phyloP scores from a whole-genome alignment of 2,113 vertebrate genomes.

The Girardinichthys multiradiatus region DNA sequence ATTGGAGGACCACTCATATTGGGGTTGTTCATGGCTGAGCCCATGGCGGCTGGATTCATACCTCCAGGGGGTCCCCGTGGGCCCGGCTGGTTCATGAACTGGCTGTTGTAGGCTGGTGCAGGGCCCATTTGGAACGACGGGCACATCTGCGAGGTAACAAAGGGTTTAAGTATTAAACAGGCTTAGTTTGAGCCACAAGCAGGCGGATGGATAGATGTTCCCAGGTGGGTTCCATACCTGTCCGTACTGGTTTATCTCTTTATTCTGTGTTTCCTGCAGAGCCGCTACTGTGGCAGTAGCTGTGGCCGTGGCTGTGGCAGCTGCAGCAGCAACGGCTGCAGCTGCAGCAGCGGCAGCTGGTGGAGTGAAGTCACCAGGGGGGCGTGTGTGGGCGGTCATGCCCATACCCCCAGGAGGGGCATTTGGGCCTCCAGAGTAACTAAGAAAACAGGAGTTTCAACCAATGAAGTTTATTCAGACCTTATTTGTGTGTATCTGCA shows the following conservation, averaged over 20 bases:
- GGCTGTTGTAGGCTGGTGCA: constrained; percentile 95
- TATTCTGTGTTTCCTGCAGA: constrained; percentile 97
- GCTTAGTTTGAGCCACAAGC: neutral
- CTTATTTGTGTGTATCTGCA: too few species aligned
- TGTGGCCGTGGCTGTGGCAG: constrained; percentile 93
- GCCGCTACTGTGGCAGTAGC: constrained; percentile 97
- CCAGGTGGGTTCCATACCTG: constrained; percentile 81
- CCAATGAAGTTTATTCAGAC: neutral
- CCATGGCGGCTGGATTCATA: constrained; percentile 95
- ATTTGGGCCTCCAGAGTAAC: constrained; percentile 94
- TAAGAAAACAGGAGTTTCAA: constrained; percentile 60
- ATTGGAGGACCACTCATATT: constrained; percentile 96
- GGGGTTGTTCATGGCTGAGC: constrained; percentile 89
- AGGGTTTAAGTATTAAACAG: constrained; percentile 9
- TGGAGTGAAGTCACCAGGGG: constrained; percentile 93
- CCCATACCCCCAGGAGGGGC: constrained; percentile 91
- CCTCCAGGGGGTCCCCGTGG: constrained; percentile 92
- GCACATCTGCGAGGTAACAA: constrained; percentile 89
- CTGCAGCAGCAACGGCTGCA: constrained; percentile 91
- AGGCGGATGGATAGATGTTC: neutral
- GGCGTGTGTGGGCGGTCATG: constrained; percentile 90
- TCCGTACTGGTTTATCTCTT: constrained; percentile 99
- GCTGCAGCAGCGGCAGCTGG: constrained; percentile 94
- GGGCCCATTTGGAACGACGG: constrained; percentile 99
- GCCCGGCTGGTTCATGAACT: constrained; percentile 98